Percentiles rank a stretch among this genome's conserved stretches.
Conservation (phyloP, 2,113 vertebrate genomes). For the Chaetura pelagica region DNA sequence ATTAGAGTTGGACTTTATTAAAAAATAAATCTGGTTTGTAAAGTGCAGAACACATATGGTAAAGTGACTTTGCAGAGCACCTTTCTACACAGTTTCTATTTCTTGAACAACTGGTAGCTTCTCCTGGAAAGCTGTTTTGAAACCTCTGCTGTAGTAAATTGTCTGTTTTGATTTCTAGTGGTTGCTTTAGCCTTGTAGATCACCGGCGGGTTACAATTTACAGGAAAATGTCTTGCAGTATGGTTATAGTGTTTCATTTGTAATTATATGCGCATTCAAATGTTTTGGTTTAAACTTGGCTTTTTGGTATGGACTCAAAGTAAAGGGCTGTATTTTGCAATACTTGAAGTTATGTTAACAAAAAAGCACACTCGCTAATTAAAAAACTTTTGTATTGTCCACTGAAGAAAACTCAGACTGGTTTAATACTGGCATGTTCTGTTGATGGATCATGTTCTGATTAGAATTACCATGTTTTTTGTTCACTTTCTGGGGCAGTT, state of each 20-base stretch:
- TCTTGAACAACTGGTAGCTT: background rate
- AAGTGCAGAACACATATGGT: background rate
- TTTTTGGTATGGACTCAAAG: background rate
- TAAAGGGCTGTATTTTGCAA: background rate
- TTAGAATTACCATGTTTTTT: background rate
- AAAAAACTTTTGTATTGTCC: background rate
- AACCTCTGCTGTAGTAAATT: background rate
- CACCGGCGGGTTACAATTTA: background rate
- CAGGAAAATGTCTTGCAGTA: background rate
- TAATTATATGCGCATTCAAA: background rate
- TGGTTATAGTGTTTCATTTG: background rate
- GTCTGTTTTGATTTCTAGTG: conserved; percentile 7
- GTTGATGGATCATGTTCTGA: background rate
- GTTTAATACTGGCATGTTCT: background rate
- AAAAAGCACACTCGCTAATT: background rate
- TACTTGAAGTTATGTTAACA: background rate
- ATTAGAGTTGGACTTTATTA: background rate
- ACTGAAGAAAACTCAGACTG: background rate
- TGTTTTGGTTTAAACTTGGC: background rate
- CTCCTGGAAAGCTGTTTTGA: background rate
- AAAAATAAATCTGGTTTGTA: background rate
- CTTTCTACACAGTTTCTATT: background rate
- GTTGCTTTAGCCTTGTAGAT: background rate
- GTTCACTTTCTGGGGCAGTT: background rate
- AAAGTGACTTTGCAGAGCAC: background rate